These are phyloP conservation scores for Dermatemys mawii DNA, from an alignment of 2,113 vertebrate species.

Conservation along the genomic window DNA sequence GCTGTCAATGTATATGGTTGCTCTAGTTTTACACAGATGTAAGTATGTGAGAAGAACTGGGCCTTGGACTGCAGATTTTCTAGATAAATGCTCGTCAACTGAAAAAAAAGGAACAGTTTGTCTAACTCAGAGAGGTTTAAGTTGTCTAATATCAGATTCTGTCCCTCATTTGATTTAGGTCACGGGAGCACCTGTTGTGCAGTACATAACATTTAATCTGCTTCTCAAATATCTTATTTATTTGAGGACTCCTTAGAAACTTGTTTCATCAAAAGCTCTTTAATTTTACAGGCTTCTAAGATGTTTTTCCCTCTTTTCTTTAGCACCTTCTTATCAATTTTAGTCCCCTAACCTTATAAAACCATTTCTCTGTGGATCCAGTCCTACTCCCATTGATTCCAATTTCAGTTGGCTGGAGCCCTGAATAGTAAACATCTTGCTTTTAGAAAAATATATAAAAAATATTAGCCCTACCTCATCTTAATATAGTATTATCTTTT, in stretches of 20 bases:
- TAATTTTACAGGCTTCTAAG: not conserved
- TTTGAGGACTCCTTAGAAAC: not conserved
- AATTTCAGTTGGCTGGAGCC: not conserved
- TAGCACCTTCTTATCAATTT: not conserved
- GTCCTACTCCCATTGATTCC: not conserved
- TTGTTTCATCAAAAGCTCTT: not conserved
- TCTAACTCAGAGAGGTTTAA: not conserved
- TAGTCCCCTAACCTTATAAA: not conserved
- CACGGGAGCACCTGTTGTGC: not conserved
- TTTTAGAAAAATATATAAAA: not conserved
- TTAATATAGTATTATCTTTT: not conserved
- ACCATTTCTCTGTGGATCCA: not conserved
- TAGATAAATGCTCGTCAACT: not conserved
- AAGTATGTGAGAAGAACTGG: not conserved
- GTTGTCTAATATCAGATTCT: not conserved
- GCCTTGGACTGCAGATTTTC: not conserved
- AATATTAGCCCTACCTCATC: not conserved
- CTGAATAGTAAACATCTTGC: not conserved
- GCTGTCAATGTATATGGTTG: not conserved
- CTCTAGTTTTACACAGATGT: conserved; percentile 1
- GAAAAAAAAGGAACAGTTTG: not conserved
- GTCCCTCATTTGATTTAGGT: not conserved
- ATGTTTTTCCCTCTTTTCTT: not conserved
- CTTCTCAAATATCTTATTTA: not conserved
- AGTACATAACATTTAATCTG: not conserved